These are phyloP conservation scores for Synanthedon myopaeformis DNA, from an alignment of 2,888 invertebrate species.

Conservation along the genomic window DNA sequence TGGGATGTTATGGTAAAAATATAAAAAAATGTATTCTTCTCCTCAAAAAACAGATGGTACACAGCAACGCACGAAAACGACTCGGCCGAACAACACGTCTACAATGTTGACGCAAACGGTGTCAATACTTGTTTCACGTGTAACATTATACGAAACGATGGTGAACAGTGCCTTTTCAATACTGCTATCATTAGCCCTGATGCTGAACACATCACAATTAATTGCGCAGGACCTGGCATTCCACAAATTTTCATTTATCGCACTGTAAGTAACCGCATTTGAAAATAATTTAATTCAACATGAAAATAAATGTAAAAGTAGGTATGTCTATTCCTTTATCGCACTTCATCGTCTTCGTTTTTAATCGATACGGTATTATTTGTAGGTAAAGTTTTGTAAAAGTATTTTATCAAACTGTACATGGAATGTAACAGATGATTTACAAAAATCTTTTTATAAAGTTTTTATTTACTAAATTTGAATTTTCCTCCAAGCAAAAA, in stretches of 20 bases:
- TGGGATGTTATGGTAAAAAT: no score
- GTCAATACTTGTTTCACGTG: conserved; percentile 82
- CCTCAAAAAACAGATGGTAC: conserved; percentile 76
- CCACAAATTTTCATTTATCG: conserved; percentile 78
- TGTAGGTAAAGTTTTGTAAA: no score
- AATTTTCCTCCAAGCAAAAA: no score
- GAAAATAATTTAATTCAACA: no score
- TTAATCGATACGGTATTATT: no score
- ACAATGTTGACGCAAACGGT: conserved; percentile 73
- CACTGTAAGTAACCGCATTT: conserved; percentile 43
- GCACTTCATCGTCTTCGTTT: no score
- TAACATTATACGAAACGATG: conserved; percentile 59
- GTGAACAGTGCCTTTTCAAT: conserved; percentile 74
- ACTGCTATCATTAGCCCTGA: conserved; percentile 76
- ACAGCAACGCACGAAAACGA: conserved; percentile 81
- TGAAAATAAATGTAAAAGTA: no score
- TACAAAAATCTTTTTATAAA: no score
- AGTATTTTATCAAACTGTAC: no score
- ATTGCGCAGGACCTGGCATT: conserved; percentile 86
- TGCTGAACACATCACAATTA: conserved; percentile 77
- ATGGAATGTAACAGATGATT: no score
- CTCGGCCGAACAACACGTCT: conserved; percentile 85
- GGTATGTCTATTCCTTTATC: no score
- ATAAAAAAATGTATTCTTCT: neutral
- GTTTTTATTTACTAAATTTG: no score